Conservation (phyloP, 1,140 invertebrate genomes). For the Stegodyphus mimosarum region DNA sequence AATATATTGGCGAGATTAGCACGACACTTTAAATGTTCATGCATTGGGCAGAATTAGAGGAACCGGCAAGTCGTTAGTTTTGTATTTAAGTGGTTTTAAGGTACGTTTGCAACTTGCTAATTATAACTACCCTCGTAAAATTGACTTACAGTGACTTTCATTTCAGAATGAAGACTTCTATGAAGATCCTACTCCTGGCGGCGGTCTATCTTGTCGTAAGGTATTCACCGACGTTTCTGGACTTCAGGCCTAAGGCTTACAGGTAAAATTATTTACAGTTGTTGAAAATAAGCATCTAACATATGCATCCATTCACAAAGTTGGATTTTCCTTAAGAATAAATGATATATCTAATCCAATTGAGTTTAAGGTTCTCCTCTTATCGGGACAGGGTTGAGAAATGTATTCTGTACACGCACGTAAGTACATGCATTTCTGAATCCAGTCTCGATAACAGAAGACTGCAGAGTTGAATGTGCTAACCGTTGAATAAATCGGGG, state of each 20-base stretch:
- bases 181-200: background rate
- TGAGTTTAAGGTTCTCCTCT: background rate
- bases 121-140: no score
- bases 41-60: no score
- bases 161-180: slow-evolving; percentile 35
- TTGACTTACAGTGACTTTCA: no score
- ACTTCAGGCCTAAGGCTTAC: slow-evolving; percentile 7
- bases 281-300: background rate
- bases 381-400: background rate
- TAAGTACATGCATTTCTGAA: background rate
- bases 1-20: no score
- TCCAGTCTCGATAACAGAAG: no score
- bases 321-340: background rate
- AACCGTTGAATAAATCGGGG: no score
- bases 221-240: slow-evolving; percentile 33
- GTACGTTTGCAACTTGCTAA: no score
- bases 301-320: background rate
- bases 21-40: no score
- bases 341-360: background rate
- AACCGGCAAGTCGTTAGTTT: no score
- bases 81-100: no score
- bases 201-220: slow-evolving; percentile 8
- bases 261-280: slow-evolving; percentile 21
- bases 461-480: no score
- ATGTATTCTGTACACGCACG: background rate